Conservation (phyloP, 2,888 invertebrate genomes). For the Athalia rosae region DNA sequence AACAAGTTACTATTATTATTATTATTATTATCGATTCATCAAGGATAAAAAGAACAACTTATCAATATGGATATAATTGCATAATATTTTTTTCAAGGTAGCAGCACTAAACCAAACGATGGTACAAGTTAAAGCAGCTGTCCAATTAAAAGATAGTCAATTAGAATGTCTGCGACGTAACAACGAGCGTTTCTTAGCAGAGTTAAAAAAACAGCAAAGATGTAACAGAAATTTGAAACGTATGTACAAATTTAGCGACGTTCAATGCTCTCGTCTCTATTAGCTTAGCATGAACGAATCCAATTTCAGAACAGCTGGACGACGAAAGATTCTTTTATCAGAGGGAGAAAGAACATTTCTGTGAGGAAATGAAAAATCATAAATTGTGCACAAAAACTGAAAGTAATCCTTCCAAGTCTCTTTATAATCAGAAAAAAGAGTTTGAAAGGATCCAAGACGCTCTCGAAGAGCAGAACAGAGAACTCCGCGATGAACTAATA, state of each 20-base stretch:
- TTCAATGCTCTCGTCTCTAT: no score
- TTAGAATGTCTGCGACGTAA: conserved; percentile 75
- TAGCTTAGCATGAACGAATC: conserved; percentile 9
- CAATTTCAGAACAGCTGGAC: conserved; percentile 74
- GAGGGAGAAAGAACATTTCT: conserved; percentile 76
- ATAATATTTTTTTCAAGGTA: conserved; percentile 69
- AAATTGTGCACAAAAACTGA: conserved; percentile 65
- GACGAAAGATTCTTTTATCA: conserved; percentile 77
- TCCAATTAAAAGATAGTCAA: conserved; percentile 74
- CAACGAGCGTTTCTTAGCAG: conserved; percentile 75
- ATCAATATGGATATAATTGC: neutral
- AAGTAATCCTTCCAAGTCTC: conserved; percentile 51
- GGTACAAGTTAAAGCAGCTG: conserved; percentile 72
- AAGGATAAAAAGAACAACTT: neutral
- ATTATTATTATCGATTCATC: neutral
- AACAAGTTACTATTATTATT: conserved; percentile 53
- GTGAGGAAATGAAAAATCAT: conserved; percentile 74
- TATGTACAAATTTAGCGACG: conserved; percentile 50
- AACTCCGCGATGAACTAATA: conserved; percentile 55
- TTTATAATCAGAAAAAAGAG: conserved; percentile 51
- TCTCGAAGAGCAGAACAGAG: conserved; percentile 58
- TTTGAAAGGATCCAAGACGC: conserved; percentile 52
- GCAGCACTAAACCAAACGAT: conserved; percentile 73
- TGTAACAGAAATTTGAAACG: conserved; percentile 74
- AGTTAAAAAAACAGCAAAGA: conserved; percentile 74